Evolutionary conservation across 2,113 vertebrate genomes (phyloP), one percentile per base, ranked within the genome.

Genomic region (Nansenia antarctica): DNA sequence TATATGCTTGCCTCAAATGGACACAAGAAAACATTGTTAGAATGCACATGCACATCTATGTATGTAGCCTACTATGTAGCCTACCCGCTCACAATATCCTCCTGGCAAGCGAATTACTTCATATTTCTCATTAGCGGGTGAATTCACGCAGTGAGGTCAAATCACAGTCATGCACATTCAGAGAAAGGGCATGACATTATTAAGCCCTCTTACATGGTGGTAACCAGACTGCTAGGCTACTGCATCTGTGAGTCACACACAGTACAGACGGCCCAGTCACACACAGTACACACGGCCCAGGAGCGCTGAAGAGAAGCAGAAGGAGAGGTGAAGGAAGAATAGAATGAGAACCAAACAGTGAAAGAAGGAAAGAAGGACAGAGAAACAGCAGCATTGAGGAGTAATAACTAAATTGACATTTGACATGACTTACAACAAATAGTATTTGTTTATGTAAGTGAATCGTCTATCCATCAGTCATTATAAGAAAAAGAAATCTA

Each of bases 141-240:
- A n/a, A n/a, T n/a, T n/a, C n/a, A n/a, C n/a, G 22, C 8, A 65
- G 24, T 57, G 39, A 37, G 35, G 26, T 32, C 49, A 53, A 72
- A 22, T 15, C 31, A 65, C 59, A 74, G 54, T 76, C 76, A 78
- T 78, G 80, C 74, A 26, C 31, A 63, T 66, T 12, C 1, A 34
- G 22, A 81, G 71, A 67, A 82, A 49, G 29, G 70, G 61, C 15
- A 61, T 58, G 62, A 68, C 59, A 75, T 60, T 29, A 72, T 72
- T 78, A n/a, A 74, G 66, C 73, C 65, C 66, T 63, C 89, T 92
- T 91, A 93, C 90, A 84, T 61, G 72, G 72, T 42, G 57, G 73
- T 62, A 83, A 84, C 53, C 66, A 78, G 80, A 76, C 83, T 79
- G 86, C 77, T 84, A 87, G 77, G 71, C 73, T 86, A 88, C 78